Percentiles rank a stretch among this genome's conserved stretches.
phyloP scores from a whole-genome alignment of 2,797 vertebrate genomes.

The Taeniopygia guttata region DNA sequence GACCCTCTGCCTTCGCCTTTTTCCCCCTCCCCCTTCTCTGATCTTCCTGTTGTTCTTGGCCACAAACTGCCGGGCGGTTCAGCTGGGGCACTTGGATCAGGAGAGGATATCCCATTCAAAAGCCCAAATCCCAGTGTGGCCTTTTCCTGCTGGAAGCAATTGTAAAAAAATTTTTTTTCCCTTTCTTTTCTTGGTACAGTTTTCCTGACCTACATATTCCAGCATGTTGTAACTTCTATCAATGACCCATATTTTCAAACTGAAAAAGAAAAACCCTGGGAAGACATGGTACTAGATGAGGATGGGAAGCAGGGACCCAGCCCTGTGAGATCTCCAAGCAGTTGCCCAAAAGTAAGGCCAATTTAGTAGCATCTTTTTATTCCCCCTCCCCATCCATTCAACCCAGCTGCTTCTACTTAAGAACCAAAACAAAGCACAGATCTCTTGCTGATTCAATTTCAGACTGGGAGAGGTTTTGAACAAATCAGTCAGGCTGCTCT shows the following conservation, averaged over 20 bases:
- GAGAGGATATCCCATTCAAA: constrained; percentile 58
- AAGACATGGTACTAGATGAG: background rate
- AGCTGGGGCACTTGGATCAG: background rate
- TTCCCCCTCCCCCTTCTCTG: background rate
- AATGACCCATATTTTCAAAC: constrained; percentile 2
- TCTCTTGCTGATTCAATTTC: constrained; percentile 20
- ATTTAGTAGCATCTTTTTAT: background rate
- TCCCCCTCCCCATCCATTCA: background rate
- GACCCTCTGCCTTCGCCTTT: background rate
- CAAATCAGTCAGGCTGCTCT: background rate
- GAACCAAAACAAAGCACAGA: background rate
- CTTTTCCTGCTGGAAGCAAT: constrained; percentile 39
- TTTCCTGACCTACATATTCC: constrained; percentile 60
- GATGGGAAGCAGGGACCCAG: background rate
- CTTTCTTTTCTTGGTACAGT: background rate
- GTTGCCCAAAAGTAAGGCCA: background rate
- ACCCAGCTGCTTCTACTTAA: constrained; percentile 41
- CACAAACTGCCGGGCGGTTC: background rate
- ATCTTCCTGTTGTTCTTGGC: constrained; percentile 62
- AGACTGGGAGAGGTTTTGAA: background rate
- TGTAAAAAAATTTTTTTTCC: background rate
- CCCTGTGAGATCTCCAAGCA: background rate
- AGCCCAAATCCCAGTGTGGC: constrained; percentile 28
- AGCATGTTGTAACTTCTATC: background rate
- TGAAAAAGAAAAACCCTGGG: background rate